These are phyloP conservation scores for Nomia melanderi DNA, from an alignment of 1,140 invertebrate genomes.

Conservation along the genomic window DNA sequence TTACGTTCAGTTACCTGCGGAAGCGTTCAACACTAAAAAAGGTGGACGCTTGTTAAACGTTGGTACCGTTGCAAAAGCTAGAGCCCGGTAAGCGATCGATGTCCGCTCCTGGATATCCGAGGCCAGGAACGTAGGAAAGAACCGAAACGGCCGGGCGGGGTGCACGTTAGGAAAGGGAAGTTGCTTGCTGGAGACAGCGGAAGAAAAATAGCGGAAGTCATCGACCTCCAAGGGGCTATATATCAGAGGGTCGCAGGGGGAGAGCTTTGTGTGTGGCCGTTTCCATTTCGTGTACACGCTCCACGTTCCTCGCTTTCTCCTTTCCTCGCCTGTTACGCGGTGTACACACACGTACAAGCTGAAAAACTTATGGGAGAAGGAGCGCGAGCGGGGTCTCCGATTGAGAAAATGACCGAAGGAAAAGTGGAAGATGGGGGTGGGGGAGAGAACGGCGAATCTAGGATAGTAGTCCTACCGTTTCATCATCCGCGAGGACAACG, in stretches of 20 bases:
- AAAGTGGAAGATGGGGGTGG: constrained; percentile 16
- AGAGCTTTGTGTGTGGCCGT: constrained; percentile 43
- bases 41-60: too few species aligned
- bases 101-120: constrained; percentile 70
- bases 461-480: constrained; percentile 70
- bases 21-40: too few species aligned
- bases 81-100: constrained; percentile 59
- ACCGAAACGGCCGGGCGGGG: constrained; percentile 57
- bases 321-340: neutral
- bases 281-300: constrained; percentile 28
- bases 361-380: constrained; percentile 68
- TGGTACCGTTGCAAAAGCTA: constrained; percentile 16
- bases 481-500: constrained; percentile 65
- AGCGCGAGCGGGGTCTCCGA: constrained; percentile 53
- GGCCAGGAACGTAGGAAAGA: constrained; percentile 60
- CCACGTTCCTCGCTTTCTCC: too few species aligned
- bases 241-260: constrained; percentile 82
- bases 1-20: too few species aligned
- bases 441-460: constrained; percentile 53
- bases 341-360: constrained; percentile 40
- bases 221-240: constrained; percentile 87
- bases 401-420: neutral
- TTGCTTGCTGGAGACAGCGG: constrained; percentile 83
- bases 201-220: constrained; percentile 89
- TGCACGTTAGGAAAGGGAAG: constrained; percentile 77